Conservation (phyloP, 53 echinoderm and acorn worm species). For the Crossaster papposus region DNA sequence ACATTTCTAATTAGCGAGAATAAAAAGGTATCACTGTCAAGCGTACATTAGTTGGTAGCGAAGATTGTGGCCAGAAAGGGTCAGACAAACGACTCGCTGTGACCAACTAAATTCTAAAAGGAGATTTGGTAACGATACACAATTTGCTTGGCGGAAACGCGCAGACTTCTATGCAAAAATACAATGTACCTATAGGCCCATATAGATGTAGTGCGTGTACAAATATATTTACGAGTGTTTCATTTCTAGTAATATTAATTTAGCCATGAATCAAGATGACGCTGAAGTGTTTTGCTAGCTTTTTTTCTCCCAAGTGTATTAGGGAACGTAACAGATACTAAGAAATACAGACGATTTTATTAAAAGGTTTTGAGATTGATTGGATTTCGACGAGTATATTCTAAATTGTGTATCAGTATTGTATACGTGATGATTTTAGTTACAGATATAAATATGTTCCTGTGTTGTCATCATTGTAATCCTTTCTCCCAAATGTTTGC, state of each 20-base stretch:
- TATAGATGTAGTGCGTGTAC: neutral
- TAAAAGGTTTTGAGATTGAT: no score
- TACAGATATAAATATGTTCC: conserved; percentile 27
- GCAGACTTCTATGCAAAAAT: no score
- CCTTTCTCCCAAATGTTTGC: neutral
- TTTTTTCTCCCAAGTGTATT: neutral
- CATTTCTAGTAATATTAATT: neutral
- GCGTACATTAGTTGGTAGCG: neutral
- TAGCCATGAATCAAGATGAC: neutral
- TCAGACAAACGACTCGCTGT: no score
- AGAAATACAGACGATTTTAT: no score
- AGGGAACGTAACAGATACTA: neutral
- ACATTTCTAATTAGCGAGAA: neutral
- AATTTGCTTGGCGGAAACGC: no score
- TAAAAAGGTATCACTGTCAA: neutral
- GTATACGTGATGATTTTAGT: conserved; percentile 27
- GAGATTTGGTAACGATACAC: no score
- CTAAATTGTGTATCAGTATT: conserved; percentile 14
- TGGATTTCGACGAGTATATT: neutral
- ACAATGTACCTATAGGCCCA: no score
- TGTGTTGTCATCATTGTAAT: neutral
- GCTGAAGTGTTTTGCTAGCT: neutral
- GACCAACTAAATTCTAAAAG: no score
- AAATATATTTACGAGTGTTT: neutral
- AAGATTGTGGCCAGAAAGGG: neutral